Base-by-base conservation (phyloP, 2,888 invertebrate genomes). In the Alloplasta piceator region DNA sequence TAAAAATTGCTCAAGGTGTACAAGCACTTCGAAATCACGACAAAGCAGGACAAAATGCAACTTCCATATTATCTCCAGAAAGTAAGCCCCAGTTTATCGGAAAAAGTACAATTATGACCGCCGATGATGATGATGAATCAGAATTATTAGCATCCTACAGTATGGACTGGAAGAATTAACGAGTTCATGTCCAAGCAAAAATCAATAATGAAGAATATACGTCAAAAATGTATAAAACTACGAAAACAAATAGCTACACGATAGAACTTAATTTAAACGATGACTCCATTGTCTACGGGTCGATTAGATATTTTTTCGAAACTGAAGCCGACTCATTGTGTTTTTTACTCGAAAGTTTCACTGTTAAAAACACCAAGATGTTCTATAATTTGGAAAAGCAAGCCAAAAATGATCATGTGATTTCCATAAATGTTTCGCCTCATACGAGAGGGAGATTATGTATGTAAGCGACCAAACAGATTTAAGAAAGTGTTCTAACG, bases 1-100 rank as follows among this genome's bases (percentile, higher is more conserved):
- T 85, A 36, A 70, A 56, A 41, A 82, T 85, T 38, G 72, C 58
- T n/a, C 82, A 84, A 76, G 84, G 83, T 60, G 64, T 83, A n/a
- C 77, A 82, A 61, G 38, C 72, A 43, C 58, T 84, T 46, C 50
- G 55, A 78, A 79, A 64, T 78, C 52, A n/a, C 64, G 26, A 9
- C 10, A 10, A 50, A 26, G 26, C 3, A 26, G 48, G 39, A 60
- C 5, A 60, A 41, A 14, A 39, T 6, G 60, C 41, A 5, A 39
- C 7, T 60, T 1, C 5, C 2, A 60, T 2, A 60, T 5, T 5
- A 39, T 6, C 6, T 12, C 0, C 12, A 4, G 0, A 39, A 12
- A 60, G 41, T 6, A 41, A 12, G 1, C 58, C 43, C 10, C 46
- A 64, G n/a, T 12, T 74, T 3, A 6, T 66, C 4, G 75, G 75